Evolutionary conservation across 2,888 invertebrate species (phyloP).

Genomic region (Orchesella flavescens): DNA sequence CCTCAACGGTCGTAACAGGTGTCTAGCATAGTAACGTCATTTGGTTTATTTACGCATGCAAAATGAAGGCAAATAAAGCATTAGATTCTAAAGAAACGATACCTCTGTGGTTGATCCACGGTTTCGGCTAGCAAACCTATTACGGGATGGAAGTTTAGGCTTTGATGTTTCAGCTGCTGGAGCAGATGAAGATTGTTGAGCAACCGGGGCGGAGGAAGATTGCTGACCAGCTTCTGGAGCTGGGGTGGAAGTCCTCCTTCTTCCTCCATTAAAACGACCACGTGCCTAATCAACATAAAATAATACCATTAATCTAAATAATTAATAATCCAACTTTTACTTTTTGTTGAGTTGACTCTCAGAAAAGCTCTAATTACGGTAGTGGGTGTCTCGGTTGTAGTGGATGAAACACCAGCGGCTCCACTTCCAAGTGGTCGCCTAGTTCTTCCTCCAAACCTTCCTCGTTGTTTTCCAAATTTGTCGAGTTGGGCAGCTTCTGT

Average conservation of each 20-base stretch:
- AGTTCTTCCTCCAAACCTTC: conserved; percentile 60
- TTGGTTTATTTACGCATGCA: neutral
- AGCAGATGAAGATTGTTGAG: neutral
- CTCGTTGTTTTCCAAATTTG: conserved; percentile 59
- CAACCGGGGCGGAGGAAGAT: neutral
- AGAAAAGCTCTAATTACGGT: conserved; percentile 17
- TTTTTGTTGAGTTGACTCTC: too few relatives aligned
- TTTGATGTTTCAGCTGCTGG: conserved; percentile 36
- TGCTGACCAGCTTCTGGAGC: conserved; percentile 27
- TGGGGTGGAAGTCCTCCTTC: conserved; percentile 49
- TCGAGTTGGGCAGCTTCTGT: conserved; percentile 58
- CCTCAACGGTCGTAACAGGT: conserved; percentile 14
- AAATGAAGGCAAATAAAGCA: too few relatives aligned
- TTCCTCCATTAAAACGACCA: conserved; percentile 53
- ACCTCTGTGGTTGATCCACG: conserved; percentile 59
- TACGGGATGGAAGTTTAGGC: conserved; percentile 47
- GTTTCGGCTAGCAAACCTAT: conserved; percentile 60
- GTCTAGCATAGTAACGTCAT: conserved; percentile 9
- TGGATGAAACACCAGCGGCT: conserved; percentile 20
- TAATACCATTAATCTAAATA: too few relatives aligned
- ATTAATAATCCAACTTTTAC: too few relatives aligned
- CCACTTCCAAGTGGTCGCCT: conserved; percentile 49
- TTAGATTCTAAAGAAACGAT: neutral
- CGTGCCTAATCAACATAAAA: conserved; percentile 26
- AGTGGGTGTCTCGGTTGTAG: conserved; percentile 48